Percentiles rank a stretch among this genome's conserved stretches.
phyloP scores from a whole-genome alignment of 2,113 vertebrate genomes.

The Atrichornis clamosus region DNA sequence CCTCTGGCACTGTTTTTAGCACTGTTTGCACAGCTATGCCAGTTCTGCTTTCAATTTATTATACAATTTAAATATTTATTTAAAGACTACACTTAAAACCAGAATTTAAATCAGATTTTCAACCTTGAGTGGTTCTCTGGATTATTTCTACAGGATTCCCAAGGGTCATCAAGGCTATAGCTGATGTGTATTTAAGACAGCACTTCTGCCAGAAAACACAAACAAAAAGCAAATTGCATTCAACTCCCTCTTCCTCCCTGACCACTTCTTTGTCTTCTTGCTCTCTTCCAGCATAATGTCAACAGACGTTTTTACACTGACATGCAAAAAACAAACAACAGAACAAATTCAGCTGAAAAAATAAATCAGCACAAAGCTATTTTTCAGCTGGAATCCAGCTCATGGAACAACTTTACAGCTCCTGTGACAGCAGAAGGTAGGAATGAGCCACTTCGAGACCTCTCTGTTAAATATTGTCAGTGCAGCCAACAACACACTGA shows the following conservation, averaged over 20 bases:
- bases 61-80: conserved; percentile 1
- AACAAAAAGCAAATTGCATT: conserved; percentile 12
- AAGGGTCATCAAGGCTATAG: neutral
- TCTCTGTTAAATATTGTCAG: neutral
- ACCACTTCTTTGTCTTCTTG: neutral
- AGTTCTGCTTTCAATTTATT: neutral
- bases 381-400: conserved; percentile 1
- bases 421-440: conserved; percentile 24
- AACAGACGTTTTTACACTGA: neutral
- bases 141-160: conserved; percentile 29
- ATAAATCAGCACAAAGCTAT: neutral
- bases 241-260: neutral
- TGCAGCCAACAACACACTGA: neutral
- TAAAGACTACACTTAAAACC: neutral
- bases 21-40: neutral
- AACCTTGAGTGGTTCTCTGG: neutral
- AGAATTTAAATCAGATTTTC: conserved; percentile 13
- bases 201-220: conserved; percentile 30
- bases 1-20: neutral
- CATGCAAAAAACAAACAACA: neutral
- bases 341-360: conserved; percentile 24
- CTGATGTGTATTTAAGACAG: conserved; percentile 9
- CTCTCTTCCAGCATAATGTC: neutral
- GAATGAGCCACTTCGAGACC: neutral
- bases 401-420: neutral